A percentile compares a stretch with the other conserved stretches of the same genome.
Evolutionary conservation across 1,140 invertebrate genomes (phyloP).

Genomic region (Pseudomyrmex concolor): DNA sequence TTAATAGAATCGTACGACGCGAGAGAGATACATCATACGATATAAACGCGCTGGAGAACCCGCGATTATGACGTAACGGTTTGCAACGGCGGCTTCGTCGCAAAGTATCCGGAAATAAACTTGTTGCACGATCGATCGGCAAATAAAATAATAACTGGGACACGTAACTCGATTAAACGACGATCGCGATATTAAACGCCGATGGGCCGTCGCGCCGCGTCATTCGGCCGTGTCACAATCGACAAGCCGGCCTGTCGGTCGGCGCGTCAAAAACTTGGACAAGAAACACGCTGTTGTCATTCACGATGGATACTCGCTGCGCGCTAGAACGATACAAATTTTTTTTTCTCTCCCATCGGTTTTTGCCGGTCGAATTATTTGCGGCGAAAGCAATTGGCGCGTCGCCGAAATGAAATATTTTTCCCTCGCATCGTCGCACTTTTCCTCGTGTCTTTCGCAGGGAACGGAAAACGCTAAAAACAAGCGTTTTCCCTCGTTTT

Average conservation of each 20-base stretch:
- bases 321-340: background rate
- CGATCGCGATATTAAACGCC: slow-evolving; percentile 46
- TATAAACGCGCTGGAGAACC: slow-evolving; percentile 9
- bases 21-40: slow-evolving; percentile 26
- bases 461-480: slow-evolving; percentile 19
- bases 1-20: slow-evolving; percentile 33
- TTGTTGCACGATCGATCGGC: slow-evolving; percentile 51
- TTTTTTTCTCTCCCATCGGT: background rate
- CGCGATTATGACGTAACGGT: slow-evolving; percentile 16
- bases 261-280: slow-evolving; percentile 38
- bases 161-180: slow-evolving; percentile 57
- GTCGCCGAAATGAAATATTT: slow-evolving; percentile 47
- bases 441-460: no score
- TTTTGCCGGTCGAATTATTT: slow-evolving; percentile 52
- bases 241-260: slow-evolving; percentile 18
- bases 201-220: slow-evolving; percentile 3
- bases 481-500: slow-evolving; percentile 6
- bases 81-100: background rate
- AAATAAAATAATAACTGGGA: slow-evolving; percentile 53
- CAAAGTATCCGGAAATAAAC: slow-evolving; percentile 51
- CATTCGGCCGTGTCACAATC: slow-evolving; percentile 40
- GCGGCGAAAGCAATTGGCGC: slow-evolving; percentile 43
- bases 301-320: background rate
- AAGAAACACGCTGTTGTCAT: slow-evolving; percentile 28
- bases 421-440: background rate